Percentiles rank a stretch among this genome's conserved stretches.
These are phyloP conservation scores for Neosilurus mollespiculum DNA, from an alignment of 2,797 vertebrate genomes.

Conservation along the genomic window DNA sequence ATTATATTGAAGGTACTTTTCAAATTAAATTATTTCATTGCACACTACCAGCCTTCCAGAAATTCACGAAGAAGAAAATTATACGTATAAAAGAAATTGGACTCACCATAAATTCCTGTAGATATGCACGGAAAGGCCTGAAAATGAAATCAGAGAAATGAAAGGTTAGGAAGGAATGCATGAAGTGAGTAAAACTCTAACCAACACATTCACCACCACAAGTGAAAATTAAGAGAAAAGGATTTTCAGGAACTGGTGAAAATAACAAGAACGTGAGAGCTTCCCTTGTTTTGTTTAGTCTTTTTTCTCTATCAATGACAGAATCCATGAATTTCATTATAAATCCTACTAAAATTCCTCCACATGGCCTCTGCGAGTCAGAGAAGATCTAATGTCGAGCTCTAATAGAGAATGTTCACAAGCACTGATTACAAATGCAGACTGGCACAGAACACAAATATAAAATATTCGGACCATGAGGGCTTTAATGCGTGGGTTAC, in stretches of 20 bases:
- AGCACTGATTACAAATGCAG: slow-evolving; percentile 30
- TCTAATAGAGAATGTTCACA: slow-evolving; percentile 10
- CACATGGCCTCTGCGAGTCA: slow-evolving; percentile 12
- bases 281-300: background rate
- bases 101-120: slow-evolving; percentile 98
- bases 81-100: slow-evolving; percentile 6
- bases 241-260: background rate
- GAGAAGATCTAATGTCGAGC: slow-evolving; percentile 30
- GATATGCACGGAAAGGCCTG: slow-evolving; percentile 99
- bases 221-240: background rate
- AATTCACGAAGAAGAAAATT: background rate
- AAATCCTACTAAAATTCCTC: background rate
- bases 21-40: background rate
- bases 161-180: slow-evolving; percentile 15
- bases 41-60: background rate
- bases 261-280: background rate
- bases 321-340: slow-evolving; percentile 39
- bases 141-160: slow-evolving; percentile 65
- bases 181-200: background rate
- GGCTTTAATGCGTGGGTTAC: background rate
- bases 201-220: background rate
- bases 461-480: background rate
- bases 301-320: slow-evolving; percentile 45
- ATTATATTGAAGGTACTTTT: background rate
- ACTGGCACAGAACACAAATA: slow-evolving; percentile 17